Evolutionary conservation across 2,113 vertebrate genomes (phyloP), one percentile per base, ranked within the genome.

Genomic region (Saguinus imperator): DNA sequence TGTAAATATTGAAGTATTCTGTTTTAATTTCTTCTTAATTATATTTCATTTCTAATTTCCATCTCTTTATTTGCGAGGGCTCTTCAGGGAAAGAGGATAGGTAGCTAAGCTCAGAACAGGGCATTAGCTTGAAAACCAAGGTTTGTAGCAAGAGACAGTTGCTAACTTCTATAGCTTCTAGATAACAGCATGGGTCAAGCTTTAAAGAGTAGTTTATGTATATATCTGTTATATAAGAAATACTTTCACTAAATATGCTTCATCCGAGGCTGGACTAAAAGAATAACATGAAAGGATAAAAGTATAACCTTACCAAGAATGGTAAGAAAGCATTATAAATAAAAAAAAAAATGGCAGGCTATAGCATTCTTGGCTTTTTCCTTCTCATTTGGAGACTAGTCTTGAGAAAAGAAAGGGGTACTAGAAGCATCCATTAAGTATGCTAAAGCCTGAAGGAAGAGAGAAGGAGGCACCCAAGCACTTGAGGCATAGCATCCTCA

Each of bases 401-500:
- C 6, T 86, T 92, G 18, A 92, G 32, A 25, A 82, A 89, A 85
- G 11, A 6, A 48, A 66, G 5, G 21, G 1, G 12, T 4, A 20
- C 48, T 57, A 70, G 32, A 90, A 35, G 48, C 5, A 48, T 1
- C 27, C 12, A 35, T 6, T 40, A 50, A 14, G 32, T 48, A 13
- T 45, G 10, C 29, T 8, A 64, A 84, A 61, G 16, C 25, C 0
- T 55, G 14, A 66, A 80, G 6, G 2, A n/a, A 32, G 13, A 73
- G 21, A 16, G 14, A 58, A 52, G 32, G 27, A 77, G 27, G 25
- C 6, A 21, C 1, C 5, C 14, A 35, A 1, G 6, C 13, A 11
- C 7, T 6, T 32, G 21, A 35, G 40, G 12, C 0, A 1, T 35
- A 81, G 9, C 6, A 3, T 48, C 32, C 4, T 43, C 1, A 6